Conservation (phyloP, 2,888 invertebrate genomes). For the Ophioninae sp. region DNA sequence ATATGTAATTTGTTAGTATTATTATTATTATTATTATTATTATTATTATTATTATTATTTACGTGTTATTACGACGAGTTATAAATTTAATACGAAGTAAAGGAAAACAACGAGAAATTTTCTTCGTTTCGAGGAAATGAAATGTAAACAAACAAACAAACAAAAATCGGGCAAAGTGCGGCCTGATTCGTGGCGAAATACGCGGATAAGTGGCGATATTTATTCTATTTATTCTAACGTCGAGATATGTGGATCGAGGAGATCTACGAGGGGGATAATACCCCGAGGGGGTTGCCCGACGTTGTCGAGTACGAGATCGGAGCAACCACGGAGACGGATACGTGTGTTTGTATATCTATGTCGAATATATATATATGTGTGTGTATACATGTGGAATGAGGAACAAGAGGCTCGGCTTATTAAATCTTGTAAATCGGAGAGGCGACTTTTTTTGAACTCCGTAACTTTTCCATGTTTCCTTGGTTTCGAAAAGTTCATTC, state of each 20-base stretch:
- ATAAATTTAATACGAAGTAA: too few species aligned
- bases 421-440: conserved; percentile 77
- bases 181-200: conserved; percentile 63
- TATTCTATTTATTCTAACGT: conserved; percentile 46
- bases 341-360: too few species aligned
- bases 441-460: not conserved
- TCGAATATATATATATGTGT: too few species aligned
- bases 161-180: conserved; percentile 6
- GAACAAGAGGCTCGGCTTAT: conserved; percentile 63
- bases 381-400: conserved; percentile 46
- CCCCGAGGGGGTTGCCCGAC: conserved; percentile 23
- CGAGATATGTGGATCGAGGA: conserved; percentile 22
- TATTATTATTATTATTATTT: too few species aligned
- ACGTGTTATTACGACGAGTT: too few species aligned
- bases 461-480: too few species aligned
- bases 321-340: too few species aligned
- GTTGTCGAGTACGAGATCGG: conserved; percentile 15
- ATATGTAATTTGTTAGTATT: too few species aligned
- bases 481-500: too few species aligned
- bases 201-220: conserved; percentile 62
- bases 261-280: conserved; percentile 9
- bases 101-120: not conserved
- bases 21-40: too few species aligned
- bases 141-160: not conserved
- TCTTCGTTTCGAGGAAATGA: not conserved